phyloP scores from a whole-genome alignment of 2,113 vertebrate species.

The Manacus vitellinus region DNA sequence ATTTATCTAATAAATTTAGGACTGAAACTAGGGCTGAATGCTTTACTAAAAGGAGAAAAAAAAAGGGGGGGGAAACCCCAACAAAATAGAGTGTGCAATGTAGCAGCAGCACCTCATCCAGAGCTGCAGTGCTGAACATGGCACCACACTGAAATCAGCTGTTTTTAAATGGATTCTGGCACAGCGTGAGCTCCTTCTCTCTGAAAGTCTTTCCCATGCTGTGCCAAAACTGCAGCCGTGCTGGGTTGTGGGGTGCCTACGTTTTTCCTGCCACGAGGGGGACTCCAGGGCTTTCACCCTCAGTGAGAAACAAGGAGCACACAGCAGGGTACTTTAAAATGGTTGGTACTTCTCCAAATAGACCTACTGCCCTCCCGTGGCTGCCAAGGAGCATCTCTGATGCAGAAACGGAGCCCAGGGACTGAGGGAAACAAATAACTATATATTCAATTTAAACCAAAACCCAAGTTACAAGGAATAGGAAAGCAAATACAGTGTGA shows the following conservation, averaged over 20 bases:
- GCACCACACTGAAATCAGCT: not conserved
- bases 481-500: not conserved
- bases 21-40: not conserved
- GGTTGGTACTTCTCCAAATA: not conserved
- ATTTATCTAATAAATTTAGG: not conserved
- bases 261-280: not conserved
- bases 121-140: not conserved
- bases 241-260: not conserved
- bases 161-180: not conserved
- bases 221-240: not conserved
- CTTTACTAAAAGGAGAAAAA: not conserved
- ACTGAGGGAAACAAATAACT: not conserved
- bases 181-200: not conserved
- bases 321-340: not conserved
- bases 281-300: not conserved
- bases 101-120: not conserved
- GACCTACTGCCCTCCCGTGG: conserved; percentile 38
- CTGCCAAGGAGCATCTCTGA: not conserved
- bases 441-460: not conserved
- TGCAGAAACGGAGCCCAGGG: not conserved
- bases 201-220: not conserved
- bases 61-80: not conserved
- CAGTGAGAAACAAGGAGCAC: not conserved
- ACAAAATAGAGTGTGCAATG: not conserved
- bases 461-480: not conserved